Base-by-base conservation (phyloP, 2,888 invertebrate genomes). In the Daptonema setosum region DNA sequence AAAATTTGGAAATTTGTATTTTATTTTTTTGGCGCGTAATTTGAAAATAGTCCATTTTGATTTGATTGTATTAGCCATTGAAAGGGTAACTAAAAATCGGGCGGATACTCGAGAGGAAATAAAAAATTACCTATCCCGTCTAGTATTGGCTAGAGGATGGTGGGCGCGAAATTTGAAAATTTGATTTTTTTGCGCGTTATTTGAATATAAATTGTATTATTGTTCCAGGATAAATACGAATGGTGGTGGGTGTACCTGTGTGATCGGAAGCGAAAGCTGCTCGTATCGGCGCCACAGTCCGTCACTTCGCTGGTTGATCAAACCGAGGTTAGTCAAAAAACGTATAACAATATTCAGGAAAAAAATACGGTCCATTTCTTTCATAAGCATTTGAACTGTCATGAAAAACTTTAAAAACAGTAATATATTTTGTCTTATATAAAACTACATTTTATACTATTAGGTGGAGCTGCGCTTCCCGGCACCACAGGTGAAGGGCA, bases 201-300 rank as follows among this genome's bases (percentile, higher is more conserved):
- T n/a, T n/a, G n/a, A n/a, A n/a, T 41, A 14, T 41, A 14, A 41
- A 14, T 20, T 41, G 41, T 14, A 41, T 41, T 41, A n/a, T 54
- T 30, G 17, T 67, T 67, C 1, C 63, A 78, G 74, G 83, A 83
- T 63, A 90, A 97, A 72, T 91, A 91, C 72, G 97, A 99, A 74
- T 93, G 85, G 75, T 99, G 97, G 95, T 99, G 95, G 93, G 83
- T 93, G 62, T 97, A 95, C 73, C 83, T 97, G 65, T 86, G 74
- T 41, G 95, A 99, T 76, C 81, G 87, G 66, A 93, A 88, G 75
- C 85, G 84, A 63, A 83, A 82, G 70, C 83, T 85, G 60, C 75
- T 99, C 65, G 79, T 93, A 63, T 87, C 93, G 54, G 83, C 87
- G 63, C 93, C 95, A 48, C 83, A 85, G 70, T 84, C 90, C 70